phyloP scores from a whole-genome alignment of 2,888 invertebrate species.

The Beris chalybata region DNA sequence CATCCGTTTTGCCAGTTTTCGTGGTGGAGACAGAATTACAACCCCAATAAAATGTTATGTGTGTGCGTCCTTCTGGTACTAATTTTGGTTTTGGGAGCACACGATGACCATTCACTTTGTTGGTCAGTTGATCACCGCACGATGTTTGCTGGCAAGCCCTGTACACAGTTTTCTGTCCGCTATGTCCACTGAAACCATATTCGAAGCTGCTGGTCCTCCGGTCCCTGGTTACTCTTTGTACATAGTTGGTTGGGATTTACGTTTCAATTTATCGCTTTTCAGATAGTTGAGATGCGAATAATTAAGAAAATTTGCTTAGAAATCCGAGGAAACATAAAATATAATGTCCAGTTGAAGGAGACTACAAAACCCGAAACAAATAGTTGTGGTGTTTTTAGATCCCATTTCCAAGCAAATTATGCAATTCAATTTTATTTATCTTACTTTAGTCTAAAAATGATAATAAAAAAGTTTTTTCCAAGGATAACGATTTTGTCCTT shows the following conservation, averaged over 20 bases:
- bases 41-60: conserved; percentile 30
- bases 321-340: too few relatives aligned
- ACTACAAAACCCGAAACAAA: too few relatives aligned
- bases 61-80: conserved; percentile 33
- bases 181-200: conserved; percentile 32
- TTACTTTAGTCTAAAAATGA: too few relatives aligned
- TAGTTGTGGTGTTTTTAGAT: too few relatives aligned
- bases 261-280: conserved; percentile 28
- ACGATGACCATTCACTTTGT: conserved; percentile 34
- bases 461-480: too few relatives aligned
- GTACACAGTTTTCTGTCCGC: conserved; percentile 1
- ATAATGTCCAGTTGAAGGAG: too few relatives aligned
- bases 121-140: conserved; percentile 32
- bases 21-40: too few relatives aligned
- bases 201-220: conserved; percentile 25
- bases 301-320: conserved; percentile 34
- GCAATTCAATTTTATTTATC: too few relatives aligned
- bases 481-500: too few relatives aligned
- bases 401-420: too few relatives aligned
- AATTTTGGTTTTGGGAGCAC: conserved; percentile 34
- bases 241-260: conserved; percentile 25
- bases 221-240: conserved; percentile 10
- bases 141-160: conserved; percentile 25
- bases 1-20: too few relatives aligned
- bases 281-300: conserved; percentile 15